phyloP scores from a whole-genome alignment of 1,140 invertebrate species.

The Galendromus occidentalis region DNA sequence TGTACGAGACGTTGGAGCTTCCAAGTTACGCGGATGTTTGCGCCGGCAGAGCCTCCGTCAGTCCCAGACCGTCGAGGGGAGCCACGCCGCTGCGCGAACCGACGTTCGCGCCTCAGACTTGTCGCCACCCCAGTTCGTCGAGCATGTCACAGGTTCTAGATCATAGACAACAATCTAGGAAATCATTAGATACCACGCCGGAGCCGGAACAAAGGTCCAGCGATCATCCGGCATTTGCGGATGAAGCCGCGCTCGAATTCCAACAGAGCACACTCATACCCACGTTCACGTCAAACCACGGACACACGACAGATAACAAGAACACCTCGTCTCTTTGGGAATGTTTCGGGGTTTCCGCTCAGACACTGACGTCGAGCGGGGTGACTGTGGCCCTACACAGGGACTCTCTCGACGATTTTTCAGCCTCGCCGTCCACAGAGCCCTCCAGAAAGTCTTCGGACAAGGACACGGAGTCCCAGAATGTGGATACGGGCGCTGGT shows the following conservation, averaged over 20 bases:
- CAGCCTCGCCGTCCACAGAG: constrained; percentile 1
- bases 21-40: background rate
- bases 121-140: no score
- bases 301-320: background rate
- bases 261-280: background rate
- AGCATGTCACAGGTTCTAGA: no score
- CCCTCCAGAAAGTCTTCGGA: background rate
- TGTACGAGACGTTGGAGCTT: background rate
- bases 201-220: no score
- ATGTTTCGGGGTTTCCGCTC: background rate
- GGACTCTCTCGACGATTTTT: constrained; percentile 3
- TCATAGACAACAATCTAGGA: no score
- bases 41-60: background rate
- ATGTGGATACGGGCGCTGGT: background rate
- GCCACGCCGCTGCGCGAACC: background rate
- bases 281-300: background rate
- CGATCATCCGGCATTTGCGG: no score
- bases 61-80: background rate
- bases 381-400: background rate
- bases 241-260: no score
- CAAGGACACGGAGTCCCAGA: background rate
- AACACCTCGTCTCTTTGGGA: background rate
- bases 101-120: background rate
- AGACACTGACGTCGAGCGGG: background rate
- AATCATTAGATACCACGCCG: no score